Percentiles rank a stretch among this genome's conserved stretches.
These are phyloP conservation scores for Xerus inauris DNA, from an alignment of 2,113 vertebrate genomes.

Conservation along the genomic window DNA sequence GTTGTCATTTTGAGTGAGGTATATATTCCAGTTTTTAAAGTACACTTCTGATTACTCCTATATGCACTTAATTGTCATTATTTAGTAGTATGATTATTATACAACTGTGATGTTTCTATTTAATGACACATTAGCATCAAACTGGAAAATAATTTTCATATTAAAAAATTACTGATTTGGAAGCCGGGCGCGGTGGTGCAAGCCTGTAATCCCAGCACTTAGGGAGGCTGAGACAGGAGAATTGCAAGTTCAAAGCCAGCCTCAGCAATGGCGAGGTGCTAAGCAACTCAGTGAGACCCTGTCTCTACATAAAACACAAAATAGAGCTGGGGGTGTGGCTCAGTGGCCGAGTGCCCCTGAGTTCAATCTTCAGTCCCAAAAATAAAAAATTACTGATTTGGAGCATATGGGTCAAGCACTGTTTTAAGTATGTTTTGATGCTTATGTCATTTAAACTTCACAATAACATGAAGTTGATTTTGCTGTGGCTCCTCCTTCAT, in stretches of 20 bases:
- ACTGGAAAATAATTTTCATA: neutral
- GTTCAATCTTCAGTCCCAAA: too few species aligned
- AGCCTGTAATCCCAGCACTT: too few species aligned
- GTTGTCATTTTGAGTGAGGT: neutral
- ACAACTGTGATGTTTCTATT: neutral
- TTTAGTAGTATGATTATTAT: neutral
- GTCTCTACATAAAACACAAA: too few species aligned
- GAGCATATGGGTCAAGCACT: neutral
- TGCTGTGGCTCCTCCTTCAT: neutral
- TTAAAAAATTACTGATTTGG: neutral
- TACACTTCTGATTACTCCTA: neutral
- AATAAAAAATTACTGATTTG: neutral
- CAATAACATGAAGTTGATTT: neutral
- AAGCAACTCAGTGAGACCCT: too few species aligned
- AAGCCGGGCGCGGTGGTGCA: too few species aligned
- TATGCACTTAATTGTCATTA: neutral
- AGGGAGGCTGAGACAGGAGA: too few species aligned
- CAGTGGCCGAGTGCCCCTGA: too few species aligned
- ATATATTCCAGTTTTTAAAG: neutral
- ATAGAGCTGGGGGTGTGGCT: too few species aligned
- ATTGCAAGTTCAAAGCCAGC: too few species aligned
- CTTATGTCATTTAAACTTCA: neutral
- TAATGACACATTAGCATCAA: neutral
- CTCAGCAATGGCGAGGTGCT: too few species aligned
- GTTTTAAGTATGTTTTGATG: neutral